Conservation (phyloP, 2,888 invertebrate genomes). For the Entomobrya proxima region DNA sequence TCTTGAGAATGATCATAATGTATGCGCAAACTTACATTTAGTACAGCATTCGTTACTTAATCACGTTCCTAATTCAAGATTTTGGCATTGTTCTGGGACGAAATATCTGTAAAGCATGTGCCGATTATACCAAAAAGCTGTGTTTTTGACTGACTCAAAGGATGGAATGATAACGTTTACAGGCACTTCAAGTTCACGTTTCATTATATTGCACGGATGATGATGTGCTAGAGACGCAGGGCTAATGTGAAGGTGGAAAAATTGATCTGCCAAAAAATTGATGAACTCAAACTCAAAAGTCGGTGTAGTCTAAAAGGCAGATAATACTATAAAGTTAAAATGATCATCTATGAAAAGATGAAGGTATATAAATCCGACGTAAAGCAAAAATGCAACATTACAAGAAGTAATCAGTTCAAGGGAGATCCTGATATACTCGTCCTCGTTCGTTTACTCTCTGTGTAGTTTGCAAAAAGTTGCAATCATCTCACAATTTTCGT, state of each 20-base stretch:
- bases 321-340: background rate
- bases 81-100: slow-evolving; percentile 49
- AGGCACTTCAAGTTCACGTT: background rate
- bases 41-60: too few species aligned
- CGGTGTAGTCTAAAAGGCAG: background rate
- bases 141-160: background rate
- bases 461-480: background rate
- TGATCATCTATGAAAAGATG: background rate
- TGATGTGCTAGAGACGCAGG: background rate
- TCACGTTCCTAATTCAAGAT: background rate
- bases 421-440: slow-evolving; percentile 40
- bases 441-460: slow-evolving; percentile 23
- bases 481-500: background rate
- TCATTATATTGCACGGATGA: background rate
- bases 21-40: too few species aligned
- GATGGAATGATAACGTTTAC: background rate
- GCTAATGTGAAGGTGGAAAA: background rate
- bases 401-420: slow-evolving; percentile 32
- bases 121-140: too few species aligned
- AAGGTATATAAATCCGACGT: slow-evolving; percentile 14
- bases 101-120: background rate
- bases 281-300: slow-evolving; percentile 13
- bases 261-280: slow-evolving; percentile 17
- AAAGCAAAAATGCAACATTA: slow-evolving; percentile 12
- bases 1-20: too few species aligned